Evolutionary conservation across 2,888 invertebrate species (phyloP).

Genomic region (Nipponacmea schrenckii): DNA sequence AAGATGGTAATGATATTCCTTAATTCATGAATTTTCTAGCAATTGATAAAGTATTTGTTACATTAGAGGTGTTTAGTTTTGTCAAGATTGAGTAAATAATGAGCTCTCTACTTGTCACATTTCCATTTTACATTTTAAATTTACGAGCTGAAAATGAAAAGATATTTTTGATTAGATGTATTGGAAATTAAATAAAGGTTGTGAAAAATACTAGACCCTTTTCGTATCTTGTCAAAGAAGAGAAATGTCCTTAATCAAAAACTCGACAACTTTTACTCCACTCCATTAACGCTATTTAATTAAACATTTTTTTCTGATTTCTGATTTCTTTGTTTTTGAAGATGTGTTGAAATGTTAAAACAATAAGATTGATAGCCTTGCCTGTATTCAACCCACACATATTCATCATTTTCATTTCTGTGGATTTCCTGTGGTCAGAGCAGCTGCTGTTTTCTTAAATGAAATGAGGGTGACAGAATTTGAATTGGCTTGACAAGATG

Average conservation of each 20-base stretch:
- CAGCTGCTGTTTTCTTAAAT: too few relatives aligned
- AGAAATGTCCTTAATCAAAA: not conserved
- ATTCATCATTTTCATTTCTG: not conserved
- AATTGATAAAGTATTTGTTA: slow-evolving; percentile 3
- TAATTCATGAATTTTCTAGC: not conserved
- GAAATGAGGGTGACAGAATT: too few relatives aligned
- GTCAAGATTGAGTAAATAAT: slow-evolving; percentile 4
- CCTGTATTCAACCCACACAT: not conserved
- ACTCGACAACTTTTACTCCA: not conserved
- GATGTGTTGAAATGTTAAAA: slow-evolving; percentile 6
- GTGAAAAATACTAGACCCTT: not conserved
- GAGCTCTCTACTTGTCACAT: not conserved
- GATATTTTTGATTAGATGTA: not conserved
- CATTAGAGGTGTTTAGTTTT: not conserved
- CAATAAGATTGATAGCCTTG: not conserved
- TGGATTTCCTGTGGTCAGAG: too few relatives aligned
- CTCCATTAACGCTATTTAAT: slow-evolving; percentile 7
- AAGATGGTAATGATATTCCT: not conserved
- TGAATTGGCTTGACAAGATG: too few relatives aligned
- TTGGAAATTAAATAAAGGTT: not conserved
- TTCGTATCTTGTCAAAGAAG: slow-evolving; percentile 6
- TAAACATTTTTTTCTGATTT: not conserved
- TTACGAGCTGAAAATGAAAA: not conserved
- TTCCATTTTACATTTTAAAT: not conserved
- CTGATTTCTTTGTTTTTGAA: not conserved